These are phyloP conservation scores for Falcaria lacertinaria DNA, from an alignment of 2,888 invertebrate species.

Conservation along the genomic window DNA sequence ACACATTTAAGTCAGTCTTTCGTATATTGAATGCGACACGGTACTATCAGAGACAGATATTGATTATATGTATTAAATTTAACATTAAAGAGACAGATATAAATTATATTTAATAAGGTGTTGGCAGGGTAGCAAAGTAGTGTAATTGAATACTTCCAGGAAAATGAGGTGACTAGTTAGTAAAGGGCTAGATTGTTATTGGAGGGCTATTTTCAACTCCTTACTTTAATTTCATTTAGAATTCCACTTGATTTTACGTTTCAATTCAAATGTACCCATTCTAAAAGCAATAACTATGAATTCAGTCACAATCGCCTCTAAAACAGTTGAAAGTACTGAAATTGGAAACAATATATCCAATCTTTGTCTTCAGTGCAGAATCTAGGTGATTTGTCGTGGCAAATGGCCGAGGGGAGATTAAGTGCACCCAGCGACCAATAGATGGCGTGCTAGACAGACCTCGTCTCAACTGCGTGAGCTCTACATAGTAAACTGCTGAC, in stretches of 20 bases:
- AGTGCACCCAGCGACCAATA: slow-evolving; percentile 17
- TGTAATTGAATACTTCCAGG: no score
- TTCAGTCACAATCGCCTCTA: not conserved
- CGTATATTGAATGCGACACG: no score
- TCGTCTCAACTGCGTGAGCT: not conserved
- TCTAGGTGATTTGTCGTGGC: slow-evolving; percentile 24
- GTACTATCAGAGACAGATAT: no score
- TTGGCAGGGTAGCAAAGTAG: no score
- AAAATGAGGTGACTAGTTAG: no score
- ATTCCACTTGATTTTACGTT: not conserved
- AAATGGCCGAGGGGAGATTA: slow-evolving; percentile 28
- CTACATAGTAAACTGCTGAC: not conserved
- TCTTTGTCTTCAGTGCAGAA: slow-evolving; percentile 20
- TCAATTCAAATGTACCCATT: not conserved
- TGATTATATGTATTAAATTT: no score
- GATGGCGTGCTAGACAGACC: slow-evolving; percentile 12
- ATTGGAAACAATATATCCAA: slow-evolving; percentile 27
- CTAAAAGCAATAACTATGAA: not conserved
- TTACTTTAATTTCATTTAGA: no score
- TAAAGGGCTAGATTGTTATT: no score
- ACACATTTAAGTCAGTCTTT: no score
- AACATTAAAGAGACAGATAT: no score
- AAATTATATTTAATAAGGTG: no score
- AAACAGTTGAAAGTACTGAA: slow-evolving; percentile 9
- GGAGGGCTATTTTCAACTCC: no score